Evolutionary conservation across 2,888 invertebrate genomes (phyloP), one percentile per base, ranked within the genome.

Genomic region (Heliconius charithonia): DNA sequence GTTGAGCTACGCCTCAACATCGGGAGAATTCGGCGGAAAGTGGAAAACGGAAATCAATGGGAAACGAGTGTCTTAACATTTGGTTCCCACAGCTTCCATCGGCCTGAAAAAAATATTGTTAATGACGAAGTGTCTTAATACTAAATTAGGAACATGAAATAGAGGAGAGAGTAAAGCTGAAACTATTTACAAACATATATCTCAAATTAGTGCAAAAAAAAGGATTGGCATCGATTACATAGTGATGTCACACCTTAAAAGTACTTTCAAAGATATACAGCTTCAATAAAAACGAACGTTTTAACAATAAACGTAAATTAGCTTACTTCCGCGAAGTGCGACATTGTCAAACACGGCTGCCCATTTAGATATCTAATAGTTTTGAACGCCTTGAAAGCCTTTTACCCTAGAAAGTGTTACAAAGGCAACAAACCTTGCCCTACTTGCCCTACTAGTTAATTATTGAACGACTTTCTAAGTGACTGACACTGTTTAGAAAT

Each of bases 361-460:
- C 73, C 81, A 71, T 80, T 80, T 66, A 80, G 81, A 78, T 78
- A 79, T 74, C 10, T 59, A 59, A n/a, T n/a, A 56, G 78, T 82
- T 80, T 37, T 76, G 78, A 74, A 80, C 69, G 41, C 80, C 76
- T 81, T 81, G 81, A 79, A 77, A 80, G 19, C 77, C 80, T 82
- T 83, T 83, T 83, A 83, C 76, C 76, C 62, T 82, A 80, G 81
- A 83, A 82, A 82, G 78, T 75, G 79, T 80, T 80, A 78, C 79
- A 78, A 69, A 78, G 79, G 77, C 77, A 76, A 78, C 83, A 78
- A 83, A 86, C 87, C 88, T 89, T 88, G 88, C 85, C 86, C 86
- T 86, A 87, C 88, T 89, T 88, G 88, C 85, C 86, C 86, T 86
- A 87, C 83, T 83, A 83, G 83, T 85, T 90, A 89, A 90, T 89